Evolutionary conservation across 2,888 invertebrate species (phyloP).

Genomic region (Brachylomia viminalis): DNA sequence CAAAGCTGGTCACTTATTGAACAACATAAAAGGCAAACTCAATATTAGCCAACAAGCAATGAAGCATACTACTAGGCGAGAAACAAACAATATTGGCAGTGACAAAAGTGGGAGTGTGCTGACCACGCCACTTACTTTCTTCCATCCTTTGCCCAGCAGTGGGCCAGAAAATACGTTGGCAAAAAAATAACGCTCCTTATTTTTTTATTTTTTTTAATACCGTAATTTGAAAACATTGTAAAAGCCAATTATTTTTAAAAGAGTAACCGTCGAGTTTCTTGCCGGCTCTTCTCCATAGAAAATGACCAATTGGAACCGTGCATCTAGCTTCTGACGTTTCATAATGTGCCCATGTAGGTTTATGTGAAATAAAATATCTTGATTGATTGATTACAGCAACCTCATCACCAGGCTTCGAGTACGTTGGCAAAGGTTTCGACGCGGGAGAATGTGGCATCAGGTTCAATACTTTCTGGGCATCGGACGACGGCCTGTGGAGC

Average conservation of each 20-base stretch:
- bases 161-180: not conserved
- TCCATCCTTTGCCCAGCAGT: too few species aligned
- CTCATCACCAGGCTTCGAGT: conserved; percentile 69
- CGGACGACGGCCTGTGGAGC: conserved; percentile 80
- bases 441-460: conserved; percentile 83
- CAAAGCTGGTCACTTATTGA: not conserved
- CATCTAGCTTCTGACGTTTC: too few species aligned
- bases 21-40: not conserved
- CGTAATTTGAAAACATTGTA: too few species aligned
- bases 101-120: not conserved
- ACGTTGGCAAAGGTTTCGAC: conserved; percentile 82
- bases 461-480: conserved; percentile 66
- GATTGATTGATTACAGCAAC: too few species aligned
- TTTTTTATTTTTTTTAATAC: too few species aligned
- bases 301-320: too few species aligned
- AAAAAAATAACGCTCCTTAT: not conserved
- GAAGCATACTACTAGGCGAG: not conserved
- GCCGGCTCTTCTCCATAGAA: too few species aligned
- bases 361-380: too few species aligned
- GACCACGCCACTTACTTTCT: not conserved
- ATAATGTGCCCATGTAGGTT: too few species aligned
- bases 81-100: too few species aligned
- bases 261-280: too few species aligned
- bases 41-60: not conserved
- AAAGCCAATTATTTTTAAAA: too few species aligned